Evolutionary conservation across 2,888 invertebrate genomes (phyloP).

Genomic region (Tolmerus cingulatus): DNA sequence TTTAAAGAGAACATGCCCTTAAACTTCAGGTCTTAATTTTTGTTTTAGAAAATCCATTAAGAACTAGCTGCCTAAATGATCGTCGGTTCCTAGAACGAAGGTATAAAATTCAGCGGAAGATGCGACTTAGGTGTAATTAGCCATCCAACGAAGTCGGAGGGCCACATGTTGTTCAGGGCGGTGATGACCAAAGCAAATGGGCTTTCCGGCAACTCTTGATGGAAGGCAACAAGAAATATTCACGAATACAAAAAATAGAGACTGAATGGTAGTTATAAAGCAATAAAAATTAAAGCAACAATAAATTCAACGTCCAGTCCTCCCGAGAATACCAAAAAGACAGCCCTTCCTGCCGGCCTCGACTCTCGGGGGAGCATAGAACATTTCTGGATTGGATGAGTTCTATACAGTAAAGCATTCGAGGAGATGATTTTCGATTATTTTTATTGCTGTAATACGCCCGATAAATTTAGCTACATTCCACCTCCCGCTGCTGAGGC

Average conservation of each 20-base stretch:
- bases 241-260: not conserved
- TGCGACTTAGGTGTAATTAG: not conserved
- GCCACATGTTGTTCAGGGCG: not conserved
- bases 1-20: not conserved
- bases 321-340: not conserved
- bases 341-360: not conserved
- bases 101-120: not conserved
- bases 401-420: not conserved
- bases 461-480: not conserved
- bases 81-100: not conserved
- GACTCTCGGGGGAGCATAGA: not conserved
- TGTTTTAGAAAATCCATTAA: not conserved
- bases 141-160: not conserved
- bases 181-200: not conserved
- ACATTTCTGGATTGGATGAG: not conserved
- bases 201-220: not conserved
- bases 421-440: not conserved
- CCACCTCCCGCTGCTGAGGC: not conserved
- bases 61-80: not conserved
- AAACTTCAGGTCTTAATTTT: not conserved
- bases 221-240: not conserved
- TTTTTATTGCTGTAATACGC: not conserved
- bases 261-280: not conserved
- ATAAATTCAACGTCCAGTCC: not conserved
- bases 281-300: not conserved